Evolutionary conservation across 1,140 invertebrate species (phyloP).

Genomic region (Eurosta solidaginis): DNA sequence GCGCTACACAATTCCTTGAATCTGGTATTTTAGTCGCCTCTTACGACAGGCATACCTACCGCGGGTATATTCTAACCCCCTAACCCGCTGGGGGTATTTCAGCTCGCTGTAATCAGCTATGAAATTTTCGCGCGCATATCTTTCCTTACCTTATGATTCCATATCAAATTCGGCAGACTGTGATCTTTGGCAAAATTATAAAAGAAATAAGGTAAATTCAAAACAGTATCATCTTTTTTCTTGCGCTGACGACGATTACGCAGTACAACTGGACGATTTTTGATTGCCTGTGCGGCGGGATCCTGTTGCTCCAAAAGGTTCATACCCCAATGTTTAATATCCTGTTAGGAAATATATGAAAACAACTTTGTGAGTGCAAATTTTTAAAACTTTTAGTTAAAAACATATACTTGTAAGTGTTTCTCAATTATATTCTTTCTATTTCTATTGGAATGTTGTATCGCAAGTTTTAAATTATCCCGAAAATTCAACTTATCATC

Average conservation of each 20-base stretch:
- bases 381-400: neutral
- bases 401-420: slow-evolving; percentile 78
- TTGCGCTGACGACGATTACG: slow-evolving; percentile 87
- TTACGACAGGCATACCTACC: too few relatives aligned
- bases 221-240: slow-evolving; percentile 74
- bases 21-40: too few relatives aligned
- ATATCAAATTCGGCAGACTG: slow-evolving; percentile 94
- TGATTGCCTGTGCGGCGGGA: slow-evolving; percentile 54
- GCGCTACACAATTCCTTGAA: too few relatives aligned
- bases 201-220: slow-evolving; percentile 93
- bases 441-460: slow-evolving; percentile 72
- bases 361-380: neutral
- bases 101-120: too few relatives aligned
- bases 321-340: slow-evolving; percentile 59
- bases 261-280: slow-evolving; percentile 83
- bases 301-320: slow-evolving; percentile 58
- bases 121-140: too few relatives aligned
- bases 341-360: slow-evolving; percentile 31
- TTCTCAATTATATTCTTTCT: slow-evolving; percentile 73
- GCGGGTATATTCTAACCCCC: too few relatives aligned
- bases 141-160: slow-evolving; percentile 88
- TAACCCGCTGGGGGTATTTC: too few relatives aligned
- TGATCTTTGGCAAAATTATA: slow-evolving; percentile 96
- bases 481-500: slow-evolving; percentile 81
- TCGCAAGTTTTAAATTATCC: slow-evolving; percentile 94